Percentiles rank a stretch among this genome's conserved stretches.
phyloP scores from a whole-genome alignment of 1,140 invertebrate species.

The Theocolax elegans region DNA sequence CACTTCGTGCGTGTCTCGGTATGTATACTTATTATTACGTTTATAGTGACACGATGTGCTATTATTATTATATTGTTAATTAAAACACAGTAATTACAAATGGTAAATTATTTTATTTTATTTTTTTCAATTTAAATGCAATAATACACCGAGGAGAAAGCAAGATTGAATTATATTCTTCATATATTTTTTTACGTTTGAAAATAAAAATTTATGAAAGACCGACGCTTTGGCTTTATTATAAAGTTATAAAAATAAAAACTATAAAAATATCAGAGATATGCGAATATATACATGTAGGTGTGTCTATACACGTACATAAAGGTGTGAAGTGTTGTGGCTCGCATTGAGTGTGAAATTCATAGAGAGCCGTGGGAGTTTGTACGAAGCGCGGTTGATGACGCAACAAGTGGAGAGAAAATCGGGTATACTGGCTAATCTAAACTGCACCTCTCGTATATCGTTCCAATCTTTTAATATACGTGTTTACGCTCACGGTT shows the following conservation, averaged over 20 bases:
- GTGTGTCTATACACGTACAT: no score
- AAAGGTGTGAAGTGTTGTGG: neutral
- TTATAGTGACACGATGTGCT: no score
- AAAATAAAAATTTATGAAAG: neutral
- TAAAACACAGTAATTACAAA: neutral
- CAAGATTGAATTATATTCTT: no score
- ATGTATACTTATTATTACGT: no score
- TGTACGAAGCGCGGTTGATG: neutral
- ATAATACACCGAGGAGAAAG: no score
- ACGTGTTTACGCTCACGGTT: no score
- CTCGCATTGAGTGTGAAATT: constrained; percentile 4
- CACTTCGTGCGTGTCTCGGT: no score
- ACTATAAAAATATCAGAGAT: neutral
- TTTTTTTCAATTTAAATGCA: no score
- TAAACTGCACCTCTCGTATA: neutral
- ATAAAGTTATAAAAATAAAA: neutral
- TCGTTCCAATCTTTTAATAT: no score
- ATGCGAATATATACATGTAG: neutral
- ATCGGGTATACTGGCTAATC: neutral
- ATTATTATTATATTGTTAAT: neutral
- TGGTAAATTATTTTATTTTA: neutral
- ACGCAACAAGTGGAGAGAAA: constrained; percentile 30
- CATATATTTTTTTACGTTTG: neutral
- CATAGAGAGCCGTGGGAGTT: neutral
- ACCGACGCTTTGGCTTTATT: neutral